Evolutionary conservation across 2,888 invertebrate species (phyloP).

Genomic region (Busseola fusca): DNA sequence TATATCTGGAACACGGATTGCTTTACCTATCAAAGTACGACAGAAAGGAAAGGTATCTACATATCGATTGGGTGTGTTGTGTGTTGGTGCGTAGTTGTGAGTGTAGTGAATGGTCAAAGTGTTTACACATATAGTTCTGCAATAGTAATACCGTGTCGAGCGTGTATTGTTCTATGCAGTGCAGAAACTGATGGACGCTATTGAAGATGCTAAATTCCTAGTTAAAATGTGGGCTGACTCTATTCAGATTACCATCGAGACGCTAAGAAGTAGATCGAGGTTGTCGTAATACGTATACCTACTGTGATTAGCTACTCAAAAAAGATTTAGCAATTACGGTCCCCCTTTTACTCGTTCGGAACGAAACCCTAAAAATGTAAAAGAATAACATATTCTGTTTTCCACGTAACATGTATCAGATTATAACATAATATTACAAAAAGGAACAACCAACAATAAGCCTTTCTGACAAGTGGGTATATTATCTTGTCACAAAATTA

Average conservation of each 20-base stretch:
- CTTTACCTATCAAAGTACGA: too few relatives aligned
- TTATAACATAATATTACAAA: constrained; percentile 7
- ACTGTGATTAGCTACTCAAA: neutral
- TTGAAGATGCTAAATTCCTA: neutral
- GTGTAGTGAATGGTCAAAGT: too few relatives aligned
- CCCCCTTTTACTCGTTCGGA: neutral
- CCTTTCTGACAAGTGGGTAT: constrained; percentile 3
- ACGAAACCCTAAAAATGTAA: neutral
- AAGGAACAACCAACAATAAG: constrained; percentile 1
- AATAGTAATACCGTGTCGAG: neutral
- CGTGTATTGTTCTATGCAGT: neutral
- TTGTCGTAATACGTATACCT: neutral
- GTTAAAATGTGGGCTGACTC: neutral
- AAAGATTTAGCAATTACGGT: too few relatives aligned
- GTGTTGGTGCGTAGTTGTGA: too few relatives aligned
- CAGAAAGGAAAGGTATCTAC: too few relatives aligned
- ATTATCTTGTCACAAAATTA: constrained; percentile 19
- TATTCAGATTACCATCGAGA: neutral
- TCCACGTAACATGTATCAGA: neutral
- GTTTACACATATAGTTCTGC: too few relatives aligned
- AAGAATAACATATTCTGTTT: constrained; percentile 1
- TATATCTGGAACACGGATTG: too few relatives aligned
- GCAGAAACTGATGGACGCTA: neutral
- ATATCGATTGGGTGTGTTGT: too few relatives aligned
- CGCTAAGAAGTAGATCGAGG: neutral